phyloP scores from a whole-genome alignment of 2,113 vertebrate genomes.

The Trachemys scripta region DNA sequence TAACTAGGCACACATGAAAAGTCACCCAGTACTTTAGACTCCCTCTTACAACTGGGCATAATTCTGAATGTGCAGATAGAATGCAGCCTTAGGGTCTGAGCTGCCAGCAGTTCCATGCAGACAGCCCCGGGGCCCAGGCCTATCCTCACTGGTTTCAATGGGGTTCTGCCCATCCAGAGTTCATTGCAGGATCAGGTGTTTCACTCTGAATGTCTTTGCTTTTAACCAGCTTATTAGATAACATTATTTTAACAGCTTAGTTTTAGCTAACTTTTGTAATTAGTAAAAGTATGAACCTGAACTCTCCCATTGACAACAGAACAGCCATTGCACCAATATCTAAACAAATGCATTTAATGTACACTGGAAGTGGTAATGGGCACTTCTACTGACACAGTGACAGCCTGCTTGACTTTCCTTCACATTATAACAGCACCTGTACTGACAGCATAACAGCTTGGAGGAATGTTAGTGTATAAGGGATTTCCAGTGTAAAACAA shows the following conservation, averaged over 20 bases:
- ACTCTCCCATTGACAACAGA: background rate
- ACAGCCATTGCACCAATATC: background rate
- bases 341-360: background rate
- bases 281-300: background rate
- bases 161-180: background rate
- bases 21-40: slow-evolving; percentile 14
- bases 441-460: background rate
- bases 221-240: background rate
- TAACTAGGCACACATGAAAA: background rate
- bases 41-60: background rate
- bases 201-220: background rate
- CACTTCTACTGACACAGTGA: background rate
- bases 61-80: background rate
- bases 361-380: background rate
- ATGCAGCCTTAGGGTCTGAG: background rate
- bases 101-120: background rate
- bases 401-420: background rate
- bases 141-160: background rate
- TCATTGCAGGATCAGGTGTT: background rate
- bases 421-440: background rate
- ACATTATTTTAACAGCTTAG: too few species aligned
- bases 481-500: background rate
- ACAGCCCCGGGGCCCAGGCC: background rate
- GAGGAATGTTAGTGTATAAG: background rate
- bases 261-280: background rate